Base-by-base conservation (phyloP, 2,888 invertebrate genomes). In the Brachyopa scutellaris region DNA sequence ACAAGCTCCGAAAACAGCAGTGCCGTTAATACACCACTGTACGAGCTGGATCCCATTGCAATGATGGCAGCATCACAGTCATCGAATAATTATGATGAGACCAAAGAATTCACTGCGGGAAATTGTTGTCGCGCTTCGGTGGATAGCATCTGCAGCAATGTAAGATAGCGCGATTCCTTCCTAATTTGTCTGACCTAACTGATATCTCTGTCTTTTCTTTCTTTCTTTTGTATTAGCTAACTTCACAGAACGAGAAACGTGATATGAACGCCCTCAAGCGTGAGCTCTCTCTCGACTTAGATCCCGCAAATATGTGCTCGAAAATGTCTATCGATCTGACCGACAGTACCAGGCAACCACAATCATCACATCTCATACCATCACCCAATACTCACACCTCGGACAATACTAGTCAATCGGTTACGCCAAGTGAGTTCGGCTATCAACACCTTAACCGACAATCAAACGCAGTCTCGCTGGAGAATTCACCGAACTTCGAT, bases 401-500 rank as follows among this genome's bases (percentile, higher is more conserved):
- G 19, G 91, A 90, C 84, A 90, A 90, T 84, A 91, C 91, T 88
- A 91, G 91, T 88, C 91, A 90, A 84, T 91, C 91, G 79, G 88
- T 90, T 40, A 90, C 91, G 11, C 91, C 91, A 45, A 91, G 90
- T 80, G 91, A 91, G 84, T 91, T 87, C 85, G 90, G 91, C 57
- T 91, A 91, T 85, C 90, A 91, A 76, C 88, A 91, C 74, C 84
- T 91, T 49, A 90, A 90, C 79, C 88, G 90, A 0, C 90, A 89
- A 61, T 87, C 89, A n/a, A 89, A 89, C 79, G 88, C 88, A 84
- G 89, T 90, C 42, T 90, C 90, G 7, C 84, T 90, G 38, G 91
- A 90, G 13, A 89, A 87, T 55, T 90, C 90, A 13, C 89, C 90
- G 11, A 88, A 88, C 38, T 89, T 88, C 70, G 89, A 89, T 66